Conservation (phyloP, 2,797 vertebrate genomes). For the Poeciliopsis turneri region DNA sequence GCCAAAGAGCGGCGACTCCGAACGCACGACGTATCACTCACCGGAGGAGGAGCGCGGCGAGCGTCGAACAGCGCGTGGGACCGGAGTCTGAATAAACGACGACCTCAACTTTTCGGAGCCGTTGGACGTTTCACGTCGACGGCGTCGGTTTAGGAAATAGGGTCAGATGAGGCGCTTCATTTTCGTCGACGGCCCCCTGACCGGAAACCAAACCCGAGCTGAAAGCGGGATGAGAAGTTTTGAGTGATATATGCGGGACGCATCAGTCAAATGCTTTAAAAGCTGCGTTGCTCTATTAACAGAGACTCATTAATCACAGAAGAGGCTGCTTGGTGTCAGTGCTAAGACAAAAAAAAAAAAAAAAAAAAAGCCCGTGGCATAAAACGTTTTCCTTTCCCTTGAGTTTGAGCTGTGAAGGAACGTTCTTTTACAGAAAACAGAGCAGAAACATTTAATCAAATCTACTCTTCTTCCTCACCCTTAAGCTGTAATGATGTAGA, state of each 20-base stretch:
- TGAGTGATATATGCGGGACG: constrained; percentile 59
- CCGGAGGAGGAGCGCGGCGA: constrained; percentile 6
- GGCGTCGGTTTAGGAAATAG: not conserved
- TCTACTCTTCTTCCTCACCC: too few species aligned
- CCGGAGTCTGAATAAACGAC: constrained; percentile 25
- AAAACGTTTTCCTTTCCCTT: constrained; percentile 37
- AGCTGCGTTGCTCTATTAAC: constrained; percentile 62
- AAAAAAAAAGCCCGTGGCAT: constrained; percentile 44
- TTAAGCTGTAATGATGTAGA: too few species aligned
- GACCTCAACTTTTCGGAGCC: not conserved
- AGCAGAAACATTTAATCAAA: too few species aligned
- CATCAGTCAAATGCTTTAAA: constrained; percentile 73
- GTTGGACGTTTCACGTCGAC: not conserved
- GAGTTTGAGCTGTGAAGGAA: constrained; percentile 44
- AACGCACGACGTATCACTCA: constrained; percentile 32
- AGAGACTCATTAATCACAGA: constrained; percentile 73
- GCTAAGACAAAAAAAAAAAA: constrained; percentile 22
- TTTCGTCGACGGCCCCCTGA: constrained; percentile 14
- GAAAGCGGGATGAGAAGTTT: constrained; percentile 48
- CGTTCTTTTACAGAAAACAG: not conserved
- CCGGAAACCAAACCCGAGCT: constrained; percentile 40
- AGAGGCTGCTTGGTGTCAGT: constrained; percentile 44
- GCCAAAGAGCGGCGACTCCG: constrained; percentile 21
- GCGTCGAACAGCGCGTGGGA: constrained; percentile 8
- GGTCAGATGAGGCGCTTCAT: constrained; percentile 7